Percentiles rank a stretch among this genome's conserved stretches.
phyloP scores from a whole-genome alignment of 1,140 invertebrate species.

The Drosophila quadrilineata region DNA sequence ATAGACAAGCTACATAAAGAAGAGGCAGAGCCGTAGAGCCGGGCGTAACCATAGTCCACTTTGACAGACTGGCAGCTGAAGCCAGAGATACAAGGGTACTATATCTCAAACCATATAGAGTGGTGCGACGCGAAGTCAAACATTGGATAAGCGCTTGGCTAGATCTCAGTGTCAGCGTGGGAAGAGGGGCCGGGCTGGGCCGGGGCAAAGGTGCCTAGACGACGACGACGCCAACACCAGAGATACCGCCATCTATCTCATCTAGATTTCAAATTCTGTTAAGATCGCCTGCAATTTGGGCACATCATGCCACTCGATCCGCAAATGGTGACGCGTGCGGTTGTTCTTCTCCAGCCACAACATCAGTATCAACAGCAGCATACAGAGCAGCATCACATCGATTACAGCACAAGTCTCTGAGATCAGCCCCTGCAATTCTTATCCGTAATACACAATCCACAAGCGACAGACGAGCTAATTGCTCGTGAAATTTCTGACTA shows the following conservation, averaged over 20 bases:
- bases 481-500: conserved; percentile 41
- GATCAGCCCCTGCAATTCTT: too few species aligned
- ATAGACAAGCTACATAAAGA: too few species aligned
- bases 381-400: not conserved
- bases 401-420: not conserved
- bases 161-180: too few species aligned
- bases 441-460: too few species aligned
- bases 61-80: too few species aligned
- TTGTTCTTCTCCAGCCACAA: conserved; percentile 25
- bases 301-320: conserved; percentile 59
- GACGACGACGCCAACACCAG: not conserved
- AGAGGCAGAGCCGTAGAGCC: too few species aligned
- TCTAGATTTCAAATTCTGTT: conserved; percentile 32
- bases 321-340: conserved; percentile 49
- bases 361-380: not conserved
- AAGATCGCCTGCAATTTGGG: conserved; percentile 43
- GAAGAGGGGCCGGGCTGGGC: too few species aligned
- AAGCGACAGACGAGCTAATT: conserved; percentile 40
- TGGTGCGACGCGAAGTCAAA: too few species aligned
- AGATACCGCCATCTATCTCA: not conserved
- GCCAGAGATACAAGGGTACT: too few species aligned
- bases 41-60: too few species aligned
- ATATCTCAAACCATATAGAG: too few species aligned
- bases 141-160: too few species aligned
- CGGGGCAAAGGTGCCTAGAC: not conserved